Conservation (phyloP, 1,140 invertebrate genomes). For the Drosophila nigromelanica region DNA sequence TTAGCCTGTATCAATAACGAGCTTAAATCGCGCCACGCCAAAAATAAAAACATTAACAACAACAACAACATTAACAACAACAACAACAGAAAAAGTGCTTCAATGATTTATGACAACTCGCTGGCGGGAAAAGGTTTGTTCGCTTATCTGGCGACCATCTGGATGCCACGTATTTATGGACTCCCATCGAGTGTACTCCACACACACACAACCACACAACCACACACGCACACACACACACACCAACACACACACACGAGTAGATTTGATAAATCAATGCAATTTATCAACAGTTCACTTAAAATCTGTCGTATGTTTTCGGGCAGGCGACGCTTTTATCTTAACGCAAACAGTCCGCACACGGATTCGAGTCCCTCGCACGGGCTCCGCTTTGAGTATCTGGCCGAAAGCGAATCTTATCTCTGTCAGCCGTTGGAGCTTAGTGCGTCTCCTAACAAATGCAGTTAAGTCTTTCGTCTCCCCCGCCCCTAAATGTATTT, state of each 20-base stretch:
- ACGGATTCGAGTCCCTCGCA: neutral
- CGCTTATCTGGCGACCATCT: constrained; percentile 73
- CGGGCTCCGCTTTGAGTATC: neutral
- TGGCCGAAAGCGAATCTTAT: constrained; percentile 53
- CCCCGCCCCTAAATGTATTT: neutral
- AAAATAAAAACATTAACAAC: constrained; percentile 7
- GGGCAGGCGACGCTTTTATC: constrained; percentile 52
- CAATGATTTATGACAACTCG: constrained; percentile 63
- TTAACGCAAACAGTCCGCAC: constrained; percentile 52
- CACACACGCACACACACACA: constrained; percentile 1
- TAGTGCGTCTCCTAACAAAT: constrained; percentile 73
- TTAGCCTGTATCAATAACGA: constrained; percentile 72
- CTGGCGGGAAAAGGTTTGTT: constrained; percentile 26
- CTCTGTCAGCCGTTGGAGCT: constrained; percentile 55
- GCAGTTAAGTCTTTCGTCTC: constrained; percentile 57
- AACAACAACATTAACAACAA: neutral
- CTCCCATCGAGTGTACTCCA: constrained; percentile 29
- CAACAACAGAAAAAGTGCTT: constrained; percentile 62
- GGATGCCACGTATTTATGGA: constrained; percentile 63
- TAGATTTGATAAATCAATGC: constrained; percentile 77
- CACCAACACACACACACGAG: constrained; percentile 15
- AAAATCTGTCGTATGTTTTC: constrained; percentile 60
- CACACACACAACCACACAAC: constrained; percentile 18
- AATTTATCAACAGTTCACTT: constrained; percentile 77
- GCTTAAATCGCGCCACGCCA: constrained; percentile 51